Evolutionary conservation across 2,797 vertebrate species (phyloP), one percentile per base, ranked within the genome.

Genomic region (Gymnothorax reevesii): DNA sequence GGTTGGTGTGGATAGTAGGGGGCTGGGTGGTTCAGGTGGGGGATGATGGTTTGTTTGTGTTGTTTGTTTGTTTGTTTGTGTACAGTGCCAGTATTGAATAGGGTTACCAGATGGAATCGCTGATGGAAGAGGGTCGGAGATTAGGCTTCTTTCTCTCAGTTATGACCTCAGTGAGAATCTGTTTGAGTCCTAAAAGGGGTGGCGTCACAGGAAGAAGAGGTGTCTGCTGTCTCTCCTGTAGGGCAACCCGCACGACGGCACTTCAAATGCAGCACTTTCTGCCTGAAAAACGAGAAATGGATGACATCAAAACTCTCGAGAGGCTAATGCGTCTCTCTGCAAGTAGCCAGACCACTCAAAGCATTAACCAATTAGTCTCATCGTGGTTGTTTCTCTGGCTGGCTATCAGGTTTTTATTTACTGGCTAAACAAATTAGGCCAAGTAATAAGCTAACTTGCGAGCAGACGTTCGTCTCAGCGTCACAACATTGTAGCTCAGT

Each of bases 301-400:
- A 87, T 13, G 82, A 64, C 27, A 52, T 25, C 60, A 84, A 66
- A 84, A 49, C 82, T 87, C 57, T n/a, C 27, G 86, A 66, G 69
- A 64, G 64, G 83, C 42, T 8, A 13, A n/a, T 64, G 69, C 49
- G 64, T 33, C 64, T 80, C 59, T 85, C 42, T 42, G 33, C 49
- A n/a, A 64, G 20, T 88, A 87, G 69, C 60, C 54, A 66, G 85
- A 85, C 83, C 86, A 91, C 88, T 91, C 86, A 69, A 85, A 89
- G 66, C 88, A 91, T 91, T 90, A 91, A 90, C 89, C 89, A 91
- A 90, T 90, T 90, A 91, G 84, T 75, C 83, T 64, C 84, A 86
- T 86, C 59, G 77, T 75, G 57, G 86, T 62, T 83, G 79, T 85
- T 88, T 85, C 84, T 84, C 87, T 77, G 64, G 84, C 83, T 84